Evolutionary conservation across 2,113 vertebrate species (phyloP), one percentile per base, ranked within the genome.

Genomic region (Nipponia nippon): DNA sequence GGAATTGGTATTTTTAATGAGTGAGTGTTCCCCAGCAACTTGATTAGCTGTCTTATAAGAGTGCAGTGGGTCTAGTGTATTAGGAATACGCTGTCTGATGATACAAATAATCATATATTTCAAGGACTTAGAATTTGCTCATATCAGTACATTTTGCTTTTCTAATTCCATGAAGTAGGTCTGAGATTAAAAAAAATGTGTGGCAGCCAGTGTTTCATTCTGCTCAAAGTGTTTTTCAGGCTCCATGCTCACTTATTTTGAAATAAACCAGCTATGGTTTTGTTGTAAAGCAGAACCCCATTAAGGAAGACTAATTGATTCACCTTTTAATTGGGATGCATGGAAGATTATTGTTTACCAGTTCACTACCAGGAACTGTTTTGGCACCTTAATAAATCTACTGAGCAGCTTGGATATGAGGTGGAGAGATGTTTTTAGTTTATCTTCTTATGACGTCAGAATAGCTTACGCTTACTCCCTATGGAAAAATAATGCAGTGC

Each of bases 221-320:
- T 32, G 19, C 66, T 93, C n/a, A 38, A 63, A 32, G 66, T 46
- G 34, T 50, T 92, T 75, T 53, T 94, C n/a, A 82, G 70, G 25
- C 61, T 94, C 65, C 0, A 0, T 50, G 75, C 49, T 94, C 78
- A 23, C 71, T 82, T 79, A 55, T 62, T 85, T 83, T 83, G 73
- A 87, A 76, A 83, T 30, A 80, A 95, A 80, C 34, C 91, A 95
- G 66, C 70, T 91, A 75, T 58, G 78, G 49, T 65, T 93, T 87
- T 83, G 58, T 87, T 70, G 78, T 66, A 75, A 63, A 89, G 83
- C 50, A 89, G 38, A 84, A 95, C 85, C 70, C 21, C 52, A 62
- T 96, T 95, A 94, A 84, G 66, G 62, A 87, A 87, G 56, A 97
- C 84, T 92, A 94, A 92, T 80, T 87, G 80, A 86, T 95, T 96